phyloP scores from a whole-genome alignment of 2,797 vertebrate species.

The Pipistrellus kuhlii region DNA sequence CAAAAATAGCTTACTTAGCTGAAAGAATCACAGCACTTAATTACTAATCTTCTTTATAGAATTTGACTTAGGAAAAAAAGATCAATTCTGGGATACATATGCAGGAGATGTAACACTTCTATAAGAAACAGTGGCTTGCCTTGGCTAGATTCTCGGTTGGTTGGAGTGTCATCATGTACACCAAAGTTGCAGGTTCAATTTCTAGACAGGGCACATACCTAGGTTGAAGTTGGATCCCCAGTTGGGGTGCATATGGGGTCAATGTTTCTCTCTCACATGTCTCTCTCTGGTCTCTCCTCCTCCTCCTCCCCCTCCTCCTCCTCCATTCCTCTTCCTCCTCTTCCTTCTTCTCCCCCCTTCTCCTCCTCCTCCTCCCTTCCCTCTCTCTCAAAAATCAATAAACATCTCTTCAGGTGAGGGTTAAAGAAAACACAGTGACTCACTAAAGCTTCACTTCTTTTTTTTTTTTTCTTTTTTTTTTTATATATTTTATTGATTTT shows the following conservation, averaged over 20 bases:
- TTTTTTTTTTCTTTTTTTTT: too few relatives aligned
- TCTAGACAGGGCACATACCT: background rate
- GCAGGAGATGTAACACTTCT: conserved; percentile 19
- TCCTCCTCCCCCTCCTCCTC: too few relatives aligned
- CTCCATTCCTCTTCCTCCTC: too few relatives aligned
- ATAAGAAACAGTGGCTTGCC: conserved; percentile 18
- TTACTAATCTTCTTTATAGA: conserved; percentile 53
- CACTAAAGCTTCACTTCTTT: conserved; percentile 30
- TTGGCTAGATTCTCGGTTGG: background rate
- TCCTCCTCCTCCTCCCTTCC: too few relatives aligned
- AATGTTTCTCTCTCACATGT: background rate
- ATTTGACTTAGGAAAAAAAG: conserved; percentile 35
- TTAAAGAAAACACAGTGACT: conserved; percentile 15
- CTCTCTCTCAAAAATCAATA: background rate
- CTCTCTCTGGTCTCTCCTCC: background rate
- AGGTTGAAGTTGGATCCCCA: background rate
- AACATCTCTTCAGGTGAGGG: background rate
- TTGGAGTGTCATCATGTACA: background rate
- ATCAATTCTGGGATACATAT: background rate
- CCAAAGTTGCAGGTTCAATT: background rate
- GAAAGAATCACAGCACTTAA: conserved; percentile 25
- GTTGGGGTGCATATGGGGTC: background rate
- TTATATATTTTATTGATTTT: too few relatives aligned
- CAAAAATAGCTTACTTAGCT: conserved; percentile 47
- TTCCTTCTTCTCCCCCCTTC: too few relatives aligned